A percentile compares a stretch with the other conserved stretches of the same genome.
phyloP scores from a whole-genome alignment of 2,797 vertebrate genomes.

The Spinus pinus region DNA sequence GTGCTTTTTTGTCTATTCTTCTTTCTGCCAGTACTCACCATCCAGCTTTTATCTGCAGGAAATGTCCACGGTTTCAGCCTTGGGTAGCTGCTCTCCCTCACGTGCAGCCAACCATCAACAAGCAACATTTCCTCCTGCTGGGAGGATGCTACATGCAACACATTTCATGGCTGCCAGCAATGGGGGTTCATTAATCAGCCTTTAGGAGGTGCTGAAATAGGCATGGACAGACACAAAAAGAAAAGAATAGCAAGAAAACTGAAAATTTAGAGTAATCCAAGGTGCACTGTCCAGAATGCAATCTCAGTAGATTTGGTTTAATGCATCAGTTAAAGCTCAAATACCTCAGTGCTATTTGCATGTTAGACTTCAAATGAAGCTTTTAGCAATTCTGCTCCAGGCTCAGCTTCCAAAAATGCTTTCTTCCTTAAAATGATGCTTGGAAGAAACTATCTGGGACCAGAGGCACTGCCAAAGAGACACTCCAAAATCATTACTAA shows the following conservation, averaged over 20 bases:
- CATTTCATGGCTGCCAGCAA: slow-evolving; percentile 19
- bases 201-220: slow-evolving; percentile 29
- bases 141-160: neutral
- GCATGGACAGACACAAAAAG: neutral
- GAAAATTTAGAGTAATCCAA: neutral
- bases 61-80: neutral
- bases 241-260: neutral
- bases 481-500: neutral
- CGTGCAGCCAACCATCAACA: neutral
- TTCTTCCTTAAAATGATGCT: neutral
- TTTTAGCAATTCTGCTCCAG: neutral
- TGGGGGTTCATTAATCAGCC: neutral
- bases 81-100: neutral
- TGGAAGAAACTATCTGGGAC: neutral
- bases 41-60: slow-evolving; percentile 14
- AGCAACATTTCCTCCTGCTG: neutral
- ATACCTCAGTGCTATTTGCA: neutral
- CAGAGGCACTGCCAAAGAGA: neutral
- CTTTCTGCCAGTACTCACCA: neutral
- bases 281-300: neutral
- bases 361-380: neutral
- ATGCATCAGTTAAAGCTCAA: neutral
- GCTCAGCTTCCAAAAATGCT: neutral
- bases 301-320: neutral
- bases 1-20: slow-evolving; percentile 60